Percentiles rank a stretch among this genome's conserved stretches.
These are phyloP conservation scores for Elysia crispata DNA, from an alignment of 2,888 invertebrate species.

Conservation along the genomic window DNA sequence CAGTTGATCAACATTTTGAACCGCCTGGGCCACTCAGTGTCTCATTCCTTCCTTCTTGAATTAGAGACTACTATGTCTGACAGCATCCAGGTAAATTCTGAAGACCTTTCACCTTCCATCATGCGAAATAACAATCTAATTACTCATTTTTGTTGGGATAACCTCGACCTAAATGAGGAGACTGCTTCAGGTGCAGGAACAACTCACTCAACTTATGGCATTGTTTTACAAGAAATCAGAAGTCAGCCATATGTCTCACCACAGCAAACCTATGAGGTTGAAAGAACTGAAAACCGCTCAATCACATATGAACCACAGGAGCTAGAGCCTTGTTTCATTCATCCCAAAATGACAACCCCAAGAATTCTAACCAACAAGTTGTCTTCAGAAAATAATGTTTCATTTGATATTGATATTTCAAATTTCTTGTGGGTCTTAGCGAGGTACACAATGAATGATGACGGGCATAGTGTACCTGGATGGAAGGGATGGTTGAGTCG, in stretches of 20 bases:
- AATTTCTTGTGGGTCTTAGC: too few species aligned
- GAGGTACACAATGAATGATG: too few species aligned
- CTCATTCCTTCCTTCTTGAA: conserved; percentile 44
- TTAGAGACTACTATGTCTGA: conserved; percentile 54
- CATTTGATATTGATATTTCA: too few species aligned
- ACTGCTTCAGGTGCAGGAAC: conserved; percentile 50
- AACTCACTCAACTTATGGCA: conserved; percentile 51
- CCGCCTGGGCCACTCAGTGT: conserved; percentile 48
- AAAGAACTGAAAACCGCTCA: conserved; percentile 2
- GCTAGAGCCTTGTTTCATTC: background rate
- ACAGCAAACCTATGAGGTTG: background rate
- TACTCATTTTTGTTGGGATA: conserved; percentile 52
- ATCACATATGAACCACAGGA: background rate
- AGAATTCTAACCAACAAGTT: too few species aligned
- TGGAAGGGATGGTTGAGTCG: too few species aligned
- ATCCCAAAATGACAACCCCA: too few species aligned
- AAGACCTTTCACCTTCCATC: conserved; percentile 45
- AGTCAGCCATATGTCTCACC: background rate
- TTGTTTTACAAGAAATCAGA: conserved; percentile 51
- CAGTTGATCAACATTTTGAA: conserved; percentile 51
- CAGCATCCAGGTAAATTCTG: background rate
- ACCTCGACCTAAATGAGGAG: conserved; percentile 53
- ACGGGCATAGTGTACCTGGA: too few species aligned
- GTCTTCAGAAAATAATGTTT: too few species aligned
- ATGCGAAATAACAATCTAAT: conserved; percentile 45